These are phyloP conservation scores for Acrocephalus kingi DNA, from an alignment of 2,113 vertebrate genomes.

Conservation along the genomic window DNA sequence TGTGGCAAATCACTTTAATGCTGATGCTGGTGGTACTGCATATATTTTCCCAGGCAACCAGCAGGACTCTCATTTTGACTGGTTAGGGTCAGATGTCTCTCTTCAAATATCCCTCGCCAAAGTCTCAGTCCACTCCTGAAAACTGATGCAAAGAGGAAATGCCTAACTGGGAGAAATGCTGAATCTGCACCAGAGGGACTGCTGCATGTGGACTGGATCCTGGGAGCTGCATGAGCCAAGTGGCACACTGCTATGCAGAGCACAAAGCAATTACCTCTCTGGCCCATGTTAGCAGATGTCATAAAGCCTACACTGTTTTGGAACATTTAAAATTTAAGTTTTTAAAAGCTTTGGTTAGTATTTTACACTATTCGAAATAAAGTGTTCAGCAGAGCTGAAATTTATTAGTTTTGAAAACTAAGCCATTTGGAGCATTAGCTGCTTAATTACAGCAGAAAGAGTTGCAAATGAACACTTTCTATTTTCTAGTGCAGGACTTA, in stretches of 20 bases:
- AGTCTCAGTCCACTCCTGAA: neutral
- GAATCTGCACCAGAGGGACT: neutral
- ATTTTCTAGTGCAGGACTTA: slow-evolving; percentile 43
- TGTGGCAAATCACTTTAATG: neutral
- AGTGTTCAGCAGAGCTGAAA: slow-evolving; percentile 59
- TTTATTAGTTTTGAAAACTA: slow-evolving; percentile 74
- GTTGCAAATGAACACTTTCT: slow-evolving; percentile 67
- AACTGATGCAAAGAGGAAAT: neutral
- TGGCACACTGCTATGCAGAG: neutral
- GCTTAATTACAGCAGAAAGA: slow-evolving; percentile 73
- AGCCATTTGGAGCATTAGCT: slow-evolving; percentile 74
- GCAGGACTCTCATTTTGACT: neutral
- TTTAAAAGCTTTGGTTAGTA: slow-evolving; percentile 38
- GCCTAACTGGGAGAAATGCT: neutral
- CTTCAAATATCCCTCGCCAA: neutral
- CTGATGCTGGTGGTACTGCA: neutral
- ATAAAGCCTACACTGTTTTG: neutral
- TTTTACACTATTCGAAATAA: slow-evolving; percentile 66
- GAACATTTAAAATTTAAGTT: slow-evolving; percentile 8
- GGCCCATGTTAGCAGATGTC: neutral
- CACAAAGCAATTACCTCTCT: neutral
- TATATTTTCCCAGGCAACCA: neutral
- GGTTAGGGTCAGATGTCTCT: neutral
- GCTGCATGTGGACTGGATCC: neutral
- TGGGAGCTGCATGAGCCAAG: neutral